Base-by-base conservation (phyloP, 2,113 vertebrate genomes). In the Tetraodon nigroviridis region DNA sequence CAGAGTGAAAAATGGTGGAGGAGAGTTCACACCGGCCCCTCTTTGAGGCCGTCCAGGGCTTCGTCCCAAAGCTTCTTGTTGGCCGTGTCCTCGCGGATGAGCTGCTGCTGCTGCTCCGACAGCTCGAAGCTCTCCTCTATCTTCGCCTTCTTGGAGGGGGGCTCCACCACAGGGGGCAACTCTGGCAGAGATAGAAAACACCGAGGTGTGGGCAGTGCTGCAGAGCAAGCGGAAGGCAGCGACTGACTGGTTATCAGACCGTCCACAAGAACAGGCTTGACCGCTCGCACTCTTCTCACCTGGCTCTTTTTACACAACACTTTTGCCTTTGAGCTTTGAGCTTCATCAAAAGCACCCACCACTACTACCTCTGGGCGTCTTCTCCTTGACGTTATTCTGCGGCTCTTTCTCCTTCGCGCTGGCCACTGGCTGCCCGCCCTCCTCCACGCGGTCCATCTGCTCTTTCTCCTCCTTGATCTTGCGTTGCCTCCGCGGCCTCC, bases 21-120 rank as follows among this genome's bases (percentile, higher is more conserved):
- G 14, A 16, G 15, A 46, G 44, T 16, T 46, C 15, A n/a, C 44
- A n/a, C 97, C 80, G 94, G 96, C 81, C 97, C 96, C 88, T 98
- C 95, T 78, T 89, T 91, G 41, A 98, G 93, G 71, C 91, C 90
- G 61, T 85, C 90, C 79, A 96, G 90, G 67, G 95, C 97, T 90
- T 98, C 96, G 81, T 95, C 95, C 97, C 97, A 99, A 18, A 95
- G 81, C 75, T 97, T 98, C 89, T 92, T 96, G 87, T 99, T 99
- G 79, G 90, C 90, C n/a, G 83, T 85, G 64, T 99, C 97, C 85
- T 97, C 92, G 72, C 76, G 89, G 70, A 99, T 98, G 22, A 99
- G 78, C 79, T 85, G 91, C 1, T 91, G 88, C 80, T 99, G 97
- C 55, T 98, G 90, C 51, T 94, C 89, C 0, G 94, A 95, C 68